Base-by-base conservation (phyloP, 2,113 vertebrate genomes). In the Scortum barcoo region DNA sequence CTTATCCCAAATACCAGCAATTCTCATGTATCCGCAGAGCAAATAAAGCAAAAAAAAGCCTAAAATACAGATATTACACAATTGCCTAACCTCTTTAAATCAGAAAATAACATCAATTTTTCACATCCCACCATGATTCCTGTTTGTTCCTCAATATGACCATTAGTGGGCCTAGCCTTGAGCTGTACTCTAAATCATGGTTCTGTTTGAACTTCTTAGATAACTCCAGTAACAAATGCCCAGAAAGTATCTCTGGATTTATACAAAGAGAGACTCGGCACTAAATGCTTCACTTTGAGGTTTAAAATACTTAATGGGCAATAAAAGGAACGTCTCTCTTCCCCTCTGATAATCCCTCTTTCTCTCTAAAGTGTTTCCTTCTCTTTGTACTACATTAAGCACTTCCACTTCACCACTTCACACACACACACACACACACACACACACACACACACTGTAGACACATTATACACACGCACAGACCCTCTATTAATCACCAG, bases 401-500 rank as follows among this genome's bases (percentile, higher is more conserved):
- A 72, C 79, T 78, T 83, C 78, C 75, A 57, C 68, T n/a, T n/a
- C 13, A 1, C 73, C 11, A 69, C 73, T 48, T n/a, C 70, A 80
- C 66, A 66, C 50, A 68, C 12, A 65, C 61, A 65, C 22, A 42
- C 61, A 42, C 48, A 13, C 48, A 66, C 58, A 54, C 72, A 74
- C 38, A 73, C 54, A 58, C 57, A 54, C 75, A 72, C 67, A 73
- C 69, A 46, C 30, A 12, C 19, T 65, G 30, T 28, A 80, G 24
- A 73, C 60, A 57, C 70, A 66, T 30, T 62, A 30, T 17, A 61
- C 67, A 86, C 78, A 44, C 48, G 63, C 68, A 80, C 84, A 81
- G 77, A 83, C 46, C 60, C 72, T 80, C 90, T 88, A 92, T 93
- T 94, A 93, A 94, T 94, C 92, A 94, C 69, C 19, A 20, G 84